Base-by-base conservation (phyloP, 2,113 vertebrate genomes). In the Thalassoma bifasciatum region DNA sequence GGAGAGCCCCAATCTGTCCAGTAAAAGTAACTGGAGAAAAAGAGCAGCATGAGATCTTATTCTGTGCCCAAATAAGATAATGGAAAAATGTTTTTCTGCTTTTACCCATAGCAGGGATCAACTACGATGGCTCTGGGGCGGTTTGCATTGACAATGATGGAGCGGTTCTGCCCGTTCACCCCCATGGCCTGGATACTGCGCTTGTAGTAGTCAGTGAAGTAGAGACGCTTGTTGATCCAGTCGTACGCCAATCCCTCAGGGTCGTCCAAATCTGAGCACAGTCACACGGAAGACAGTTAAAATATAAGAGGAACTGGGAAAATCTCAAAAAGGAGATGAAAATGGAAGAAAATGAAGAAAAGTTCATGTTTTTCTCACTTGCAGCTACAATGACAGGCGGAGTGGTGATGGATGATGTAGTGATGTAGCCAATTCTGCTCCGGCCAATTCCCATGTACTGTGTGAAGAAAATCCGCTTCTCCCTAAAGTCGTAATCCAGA, bases 81-180 rank as follows among this genome's bases (percentile, higher is more conserved):
- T 63, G 26, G 62, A 70, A 21, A 38, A 24, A 61, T 62, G 12
- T 0, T 54, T 6, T 21, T n/a, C 1, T 17, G 40, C 84, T 67
- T 79, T 79, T 95, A 99, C 97, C 97, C 97, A 85, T 93, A 94
- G 81, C 97, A 99, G 64, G 96, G 96, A 86, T 98, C 96, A 79
- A 98, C 91, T 0, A 95, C 88, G 61, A 99, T 59, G 4, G 92
- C 96, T 91, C 95, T 92, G 10, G 97, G 97, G 2, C 89, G 88
- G 14, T 94, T 86, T 73, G 94, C 95, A 0, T 89, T 94, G 14
- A 95, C 95, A 1, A 99, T 74, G 66, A 96, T 85, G 1, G 96
- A 91, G 10, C 86, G 95, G 72, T 96, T 94, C 83, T 87, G 91
- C 49, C 97, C 97, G 88, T 98, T 93, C 62, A 94, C 76, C 11